These are phyloP conservation scores for Neoitamus cyanurus DNA, from an alignment of 2,888 invertebrate genomes.

Conservation along the genomic window DNA sequence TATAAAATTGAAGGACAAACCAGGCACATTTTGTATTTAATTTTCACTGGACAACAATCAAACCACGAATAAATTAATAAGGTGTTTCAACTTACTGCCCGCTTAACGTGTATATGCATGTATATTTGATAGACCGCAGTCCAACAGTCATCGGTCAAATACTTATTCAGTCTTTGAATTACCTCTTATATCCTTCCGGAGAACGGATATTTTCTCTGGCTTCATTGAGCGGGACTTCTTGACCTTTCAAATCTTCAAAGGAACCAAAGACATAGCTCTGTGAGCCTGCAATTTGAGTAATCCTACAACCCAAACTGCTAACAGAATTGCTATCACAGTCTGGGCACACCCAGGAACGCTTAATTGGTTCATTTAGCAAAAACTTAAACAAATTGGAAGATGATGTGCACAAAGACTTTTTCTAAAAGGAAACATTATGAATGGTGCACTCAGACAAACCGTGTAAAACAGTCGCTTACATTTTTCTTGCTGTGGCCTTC, in stretches of 20 bases:
- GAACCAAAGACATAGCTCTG: background rate
- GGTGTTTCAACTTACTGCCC: too few species aligned
- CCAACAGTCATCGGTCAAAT: background rate
- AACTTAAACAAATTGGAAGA: constrained; percentile 65
- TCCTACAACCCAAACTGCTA: constrained; percentile 45
- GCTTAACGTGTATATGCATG: too few species aligned
- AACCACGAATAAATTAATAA: too few species aligned
- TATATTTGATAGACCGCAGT: too few species aligned
- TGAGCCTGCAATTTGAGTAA: background rate
- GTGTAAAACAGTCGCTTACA: constrained; percentile 46
- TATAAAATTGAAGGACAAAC: too few species aligned
- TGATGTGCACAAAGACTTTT: constrained; percentile 55
- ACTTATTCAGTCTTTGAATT: background rate
- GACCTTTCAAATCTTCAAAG: constrained; percentile 29
- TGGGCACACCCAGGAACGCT: constrained; percentile 68
- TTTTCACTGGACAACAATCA: too few species aligned
- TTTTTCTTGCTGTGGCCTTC: constrained; percentile 50
- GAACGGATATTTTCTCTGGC: background rate
- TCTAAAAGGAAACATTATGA: constrained; percentile 36
- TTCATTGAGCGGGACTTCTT: background rate
- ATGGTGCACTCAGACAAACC: background rate
- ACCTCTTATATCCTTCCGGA: background rate
- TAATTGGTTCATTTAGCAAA: constrained; percentile 64
- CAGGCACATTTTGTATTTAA: too few species aligned
- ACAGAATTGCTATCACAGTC: constrained; percentile 49